phyloP scores from a whole-genome alignment of 1,140 invertebrate genomes.

The Euborellia annulipes region DNA sequence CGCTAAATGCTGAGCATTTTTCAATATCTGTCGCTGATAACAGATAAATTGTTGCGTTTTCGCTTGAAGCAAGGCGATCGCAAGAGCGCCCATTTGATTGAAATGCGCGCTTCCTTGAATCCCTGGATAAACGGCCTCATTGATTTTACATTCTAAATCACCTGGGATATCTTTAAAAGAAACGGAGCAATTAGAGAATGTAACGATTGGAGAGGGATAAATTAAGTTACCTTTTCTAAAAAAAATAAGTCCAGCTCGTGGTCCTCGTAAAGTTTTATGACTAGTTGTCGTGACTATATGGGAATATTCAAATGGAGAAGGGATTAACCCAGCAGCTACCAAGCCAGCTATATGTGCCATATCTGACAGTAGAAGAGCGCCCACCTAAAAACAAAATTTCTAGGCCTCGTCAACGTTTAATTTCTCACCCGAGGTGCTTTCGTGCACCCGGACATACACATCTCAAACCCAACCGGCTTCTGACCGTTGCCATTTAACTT shows the following conservation, averaged over 20 bases:
- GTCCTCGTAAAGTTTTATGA: slow-evolving; percentile 71
- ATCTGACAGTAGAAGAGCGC: slow-evolving; percentile 45
- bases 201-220: not conserved
- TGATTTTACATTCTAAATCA: slow-evolving; percentile 74
- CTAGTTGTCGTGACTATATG: slow-evolving; percentile 94
- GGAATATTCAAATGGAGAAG: slow-evolving; percentile 83
- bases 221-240: slow-evolving; percentile 54
- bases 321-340: slow-evolving; percentile 54
- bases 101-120: slow-evolving; percentile 91
- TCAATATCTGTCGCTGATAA: slow-evolving; percentile 79
- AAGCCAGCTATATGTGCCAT: slow-evolving; percentile 51
- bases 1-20: slow-evolving; percentile 56
- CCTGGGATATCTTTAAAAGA: too few relatives aligned
- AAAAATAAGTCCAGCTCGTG: slow-evolving; percentile 74
- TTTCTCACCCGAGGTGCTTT: too few relatives aligned
- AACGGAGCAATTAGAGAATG: not conserved
- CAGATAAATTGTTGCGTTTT: slow-evolving; percentile 59
- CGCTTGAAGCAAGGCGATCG: slow-evolving; percentile 79
- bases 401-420: too few relatives aligned
- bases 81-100: slow-evolving; percentile 77
- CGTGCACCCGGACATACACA: too few relatives aligned
- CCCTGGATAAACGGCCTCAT: slow-evolving; percentile 87
- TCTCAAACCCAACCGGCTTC: too few relatives aligned
- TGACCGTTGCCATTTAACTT: too few relatives aligned
- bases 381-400: too few relatives aligned